Conservation (phyloP, 1,140 invertebrate species). For the Drosophila watanabei region DNA sequence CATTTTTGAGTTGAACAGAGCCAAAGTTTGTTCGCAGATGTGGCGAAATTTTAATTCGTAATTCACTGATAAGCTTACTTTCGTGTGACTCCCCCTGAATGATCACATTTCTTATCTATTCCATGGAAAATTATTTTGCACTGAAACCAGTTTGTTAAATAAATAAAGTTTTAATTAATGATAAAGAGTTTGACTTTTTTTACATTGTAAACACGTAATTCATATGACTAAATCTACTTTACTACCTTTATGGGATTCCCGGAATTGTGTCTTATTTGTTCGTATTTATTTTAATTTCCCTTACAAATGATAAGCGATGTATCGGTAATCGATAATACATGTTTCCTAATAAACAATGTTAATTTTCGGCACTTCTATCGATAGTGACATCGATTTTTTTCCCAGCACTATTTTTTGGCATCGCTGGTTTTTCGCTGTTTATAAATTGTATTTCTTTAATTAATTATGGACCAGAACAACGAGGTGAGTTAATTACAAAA, state of each 20-base stretch:
- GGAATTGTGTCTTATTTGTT: not conserved
- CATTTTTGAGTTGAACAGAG: not conserved
- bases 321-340: too few species aligned
- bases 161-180: not conserved
- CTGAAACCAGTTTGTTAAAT: not conserved
- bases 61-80: not conserved
- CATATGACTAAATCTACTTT: not conserved
- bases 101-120: not conserved
- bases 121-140: not conserved
- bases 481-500: constrained; percentile 57
- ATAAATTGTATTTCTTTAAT: constrained; percentile 15
- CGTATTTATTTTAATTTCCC: too few species aligned
- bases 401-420: too few species aligned
- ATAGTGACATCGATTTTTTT: too few species aligned
- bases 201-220: not conserved
- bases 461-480: constrained; percentile 69
- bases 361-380: too few species aligned
- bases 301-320: too few species aligned
- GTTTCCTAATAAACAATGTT: too few species aligned
- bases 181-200: not conserved
- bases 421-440: constrained; percentile 38
- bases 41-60: not conserved
- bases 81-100: not conserved
- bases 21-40: not conserved
- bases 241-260: not conserved